Evolutionary conservation across 2,113 vertebrate species (phyloP).

Genomic region (Petaurus breviceps): DNA sequence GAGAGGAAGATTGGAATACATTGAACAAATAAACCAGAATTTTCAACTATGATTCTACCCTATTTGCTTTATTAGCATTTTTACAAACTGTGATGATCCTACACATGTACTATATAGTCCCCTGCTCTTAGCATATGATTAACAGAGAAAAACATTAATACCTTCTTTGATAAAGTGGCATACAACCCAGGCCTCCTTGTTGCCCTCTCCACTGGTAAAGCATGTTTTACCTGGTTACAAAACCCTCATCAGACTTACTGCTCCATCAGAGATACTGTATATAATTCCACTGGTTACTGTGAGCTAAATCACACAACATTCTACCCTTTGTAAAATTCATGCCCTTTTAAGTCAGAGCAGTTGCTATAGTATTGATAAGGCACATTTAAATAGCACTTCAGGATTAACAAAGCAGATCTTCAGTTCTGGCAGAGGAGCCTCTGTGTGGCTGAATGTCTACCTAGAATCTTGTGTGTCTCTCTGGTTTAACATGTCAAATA

Average conservation of each 20-base stretch:
- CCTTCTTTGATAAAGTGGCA: conserved; percentile 96
- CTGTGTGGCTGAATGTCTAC: no score
- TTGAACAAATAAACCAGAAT: conserved; percentile 97
- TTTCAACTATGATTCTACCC: conserved; percentile 96
- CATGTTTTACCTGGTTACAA: conserved; percentile 63
- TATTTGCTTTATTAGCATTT: conserved; percentile 92
- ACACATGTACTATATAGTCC: conserved; percentile 97
- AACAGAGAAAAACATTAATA: conserved; percentile 91
- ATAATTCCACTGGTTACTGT: no score
- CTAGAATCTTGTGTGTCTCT: conserved; percentile 54
- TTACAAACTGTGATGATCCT: conserved; percentile 92
- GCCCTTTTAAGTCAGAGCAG: no score
- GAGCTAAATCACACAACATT: no score
- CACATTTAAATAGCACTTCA: no score
- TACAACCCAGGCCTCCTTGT: conserved; percentile 95
- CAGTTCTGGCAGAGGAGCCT: no score
- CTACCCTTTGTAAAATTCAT: no score
- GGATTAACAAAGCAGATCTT: no score
- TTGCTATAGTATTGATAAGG: no score
- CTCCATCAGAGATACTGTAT: no score
- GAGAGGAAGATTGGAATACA: conserved; percentile 96
- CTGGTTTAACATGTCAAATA: conserved; percentile 99
- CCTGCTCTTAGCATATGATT: conserved; percentile 99
- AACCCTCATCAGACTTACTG: no score
- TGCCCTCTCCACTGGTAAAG: conserved; percentile 96